phyloP scores from a whole-genome alignment of 2,888 invertebrate genomes.

The Crepidodera aurea region DNA sequence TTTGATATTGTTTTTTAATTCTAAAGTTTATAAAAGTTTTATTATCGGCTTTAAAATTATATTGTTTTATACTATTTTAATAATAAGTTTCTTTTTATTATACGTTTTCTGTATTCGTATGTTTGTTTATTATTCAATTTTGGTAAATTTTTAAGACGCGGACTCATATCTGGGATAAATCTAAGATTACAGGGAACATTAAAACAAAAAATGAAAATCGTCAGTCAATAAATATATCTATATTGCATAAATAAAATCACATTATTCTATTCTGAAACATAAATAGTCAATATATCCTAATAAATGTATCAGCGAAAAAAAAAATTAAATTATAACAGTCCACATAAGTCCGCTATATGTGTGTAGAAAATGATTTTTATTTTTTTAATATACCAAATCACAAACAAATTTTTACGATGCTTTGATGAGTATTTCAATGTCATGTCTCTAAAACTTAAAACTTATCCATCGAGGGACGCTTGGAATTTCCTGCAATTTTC shows the following conservation, averaged over 20 bases:
- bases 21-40: too few species aligned
- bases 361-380: background rate
- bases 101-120: too few species aligned
- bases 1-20: too few species aligned
- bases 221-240: conserved; percentile 45
- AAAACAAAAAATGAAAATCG: background rate
- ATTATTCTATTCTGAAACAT: conserved; percentile 37
- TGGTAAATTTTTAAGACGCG: too few species aligned
- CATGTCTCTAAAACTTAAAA: conserved; percentile 20
- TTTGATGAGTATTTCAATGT: conserved; percentile 45
- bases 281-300: conserved; percentile 15
- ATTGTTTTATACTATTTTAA: too few species aligned
- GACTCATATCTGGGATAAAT: too few species aligned
- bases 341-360: conserved; percentile 24
- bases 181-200: too few species aligned
- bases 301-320: conserved; percentile 10
- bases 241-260: conserved; percentile 46
- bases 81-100: too few species aligned
- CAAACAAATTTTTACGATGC: conserved; percentile 40
- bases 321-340: conserved; percentile 34
- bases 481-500: conserved; percentile 67
- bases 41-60: too few species aligned
- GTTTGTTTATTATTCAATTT: too few species aligned
- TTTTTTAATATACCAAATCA: conserved; percentile 31
- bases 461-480: conserved; percentile 42